phyloP scores from a whole-genome alignment of 2,888 invertebrate species.

The Ametastegia equiseti region DNA sequence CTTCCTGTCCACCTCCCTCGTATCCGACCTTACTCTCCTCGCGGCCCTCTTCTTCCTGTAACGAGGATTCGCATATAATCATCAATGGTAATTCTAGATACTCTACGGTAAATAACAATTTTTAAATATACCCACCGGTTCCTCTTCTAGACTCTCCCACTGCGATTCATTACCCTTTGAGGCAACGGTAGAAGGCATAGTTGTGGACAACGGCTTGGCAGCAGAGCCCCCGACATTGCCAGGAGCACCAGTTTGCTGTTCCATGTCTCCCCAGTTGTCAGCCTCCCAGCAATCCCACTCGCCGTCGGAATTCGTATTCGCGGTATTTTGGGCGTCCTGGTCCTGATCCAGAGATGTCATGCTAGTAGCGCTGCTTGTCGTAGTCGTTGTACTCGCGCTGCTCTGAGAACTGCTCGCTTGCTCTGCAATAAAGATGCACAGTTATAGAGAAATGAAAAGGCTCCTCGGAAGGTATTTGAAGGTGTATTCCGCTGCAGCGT shows the following conservation, averaged over 20 bases:
- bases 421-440: too few species aligned
- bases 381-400: conserved; percentile 92
- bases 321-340: conserved; percentile 86
- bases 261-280: conserved; percentile 94
- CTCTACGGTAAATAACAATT: not conserved
- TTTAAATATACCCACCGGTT: conserved; percentile 80
- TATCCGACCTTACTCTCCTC: conserved; percentile 77
- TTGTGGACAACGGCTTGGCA: conserved; percentile 71
- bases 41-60: conserved; percentile 72
- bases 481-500: conserved; percentile 53
- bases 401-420: conserved; percentile 82
- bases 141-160: conserved; percentile 91
- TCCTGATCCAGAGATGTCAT: conserved; percentile 92
- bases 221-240: conserved; percentile 70
- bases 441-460: not conserved
- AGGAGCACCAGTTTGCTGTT: conserved; percentile 78
- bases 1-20: conserved; percentile 77
- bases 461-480: too few species aligned
- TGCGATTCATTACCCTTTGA: conserved; percentile 87
- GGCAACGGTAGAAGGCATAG: conserved; percentile 78
- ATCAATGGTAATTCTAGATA: not conserved
- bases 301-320: conserved; percentile 83
- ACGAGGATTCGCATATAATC: not conserved
- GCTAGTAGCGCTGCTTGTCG: conserved; percentile 92
- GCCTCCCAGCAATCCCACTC: conserved; percentile 93